Evolutionary conservation across 92 coral and sea anemone species (phyloP), one percentile per base, ranked within the genome.

Genomic region (Epizoanthus scotinus): DNA sequence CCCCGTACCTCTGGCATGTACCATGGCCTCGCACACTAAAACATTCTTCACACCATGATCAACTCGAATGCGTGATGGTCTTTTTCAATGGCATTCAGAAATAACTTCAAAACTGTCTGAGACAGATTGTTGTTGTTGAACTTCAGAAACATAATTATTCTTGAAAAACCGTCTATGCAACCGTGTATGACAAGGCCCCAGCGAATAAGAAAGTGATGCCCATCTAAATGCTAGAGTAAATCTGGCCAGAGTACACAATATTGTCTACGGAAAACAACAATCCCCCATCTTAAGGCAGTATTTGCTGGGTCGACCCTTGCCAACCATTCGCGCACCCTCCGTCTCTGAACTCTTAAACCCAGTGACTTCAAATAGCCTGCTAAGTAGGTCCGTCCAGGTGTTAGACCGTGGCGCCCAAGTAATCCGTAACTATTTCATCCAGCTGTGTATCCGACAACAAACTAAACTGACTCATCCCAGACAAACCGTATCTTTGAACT

Each of bases 1-100:
- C 5, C 86, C 86, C 20, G 65, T 47, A 24, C 86, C 89, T 71
- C 89, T 62, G 27, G 50, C 60, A 12, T 28, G 59, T 14, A 81
- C 58, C 89, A 86, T 81, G 31, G 72, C 86, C 53, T 87, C 90
- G 22, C 90, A 83, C 0, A 83, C 87, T 26, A 53, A 31, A 27
- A 67, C 84, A 74, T 83, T 86, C 56, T 86, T 87, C 8, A 82
- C 87, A n/a, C 84, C 87, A 54, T 77, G 21, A 67, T 87, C 84
- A 14, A 55, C 84, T 12, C 85, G 63, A 24, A 78, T 64, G 22
- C 87, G 61, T 34, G 87, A 84, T 38, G 77, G 84, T 72, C 77
- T 82, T 83, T 67, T 42, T 82, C 82, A 57, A 80, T 59, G 1
- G 88, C 91, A 18, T 67, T 54, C 38, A 60, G 40, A 81, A 88